Conservation (phyloP, 2,888 invertebrate genomes). For the Agriopis marginaria region DNA sequence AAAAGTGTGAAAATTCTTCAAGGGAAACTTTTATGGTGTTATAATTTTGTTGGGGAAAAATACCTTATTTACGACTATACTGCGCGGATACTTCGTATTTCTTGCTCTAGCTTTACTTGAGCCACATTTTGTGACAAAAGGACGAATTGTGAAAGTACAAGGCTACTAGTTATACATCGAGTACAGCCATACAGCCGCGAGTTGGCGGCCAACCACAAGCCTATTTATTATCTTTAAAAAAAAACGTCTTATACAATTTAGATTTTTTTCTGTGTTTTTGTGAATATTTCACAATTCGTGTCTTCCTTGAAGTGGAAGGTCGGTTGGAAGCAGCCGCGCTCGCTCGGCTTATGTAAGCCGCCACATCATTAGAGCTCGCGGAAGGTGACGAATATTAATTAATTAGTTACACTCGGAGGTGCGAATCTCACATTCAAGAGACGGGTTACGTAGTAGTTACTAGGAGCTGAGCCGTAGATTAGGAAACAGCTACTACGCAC, state of each 20-base stretch:
- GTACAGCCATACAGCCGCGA: no score
- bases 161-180: no score
- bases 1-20: conserved; percentile 17
- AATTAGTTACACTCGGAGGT: conserved; percentile 16
- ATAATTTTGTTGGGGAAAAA: conserved; percentile 12
- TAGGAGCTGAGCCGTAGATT: neutral
- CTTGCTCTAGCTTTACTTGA: neutral
- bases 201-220: no score
- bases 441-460: neutral
- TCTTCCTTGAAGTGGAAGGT: no score
- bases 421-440: conserved; percentile 13
- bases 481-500: neutral
- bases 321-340: neutral
- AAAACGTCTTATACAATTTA: no score
- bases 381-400: conserved; percentile 17
- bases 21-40: conserved; percentile 21
- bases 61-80: conserved; percentile 3
- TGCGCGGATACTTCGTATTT: neutral
- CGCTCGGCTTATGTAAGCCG: neutral
- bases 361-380: conserved; percentile 12
- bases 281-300: no score
- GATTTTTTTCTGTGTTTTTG: no score
- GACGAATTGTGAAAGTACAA: no score
- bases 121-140: no score
- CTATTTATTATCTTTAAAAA: no score